A percentile compares a stretch with the other conserved stretches of the same genome.
Conservation (phyloP, 2,113 vertebrate species). For the Atherinomorus stipes region DNA sequence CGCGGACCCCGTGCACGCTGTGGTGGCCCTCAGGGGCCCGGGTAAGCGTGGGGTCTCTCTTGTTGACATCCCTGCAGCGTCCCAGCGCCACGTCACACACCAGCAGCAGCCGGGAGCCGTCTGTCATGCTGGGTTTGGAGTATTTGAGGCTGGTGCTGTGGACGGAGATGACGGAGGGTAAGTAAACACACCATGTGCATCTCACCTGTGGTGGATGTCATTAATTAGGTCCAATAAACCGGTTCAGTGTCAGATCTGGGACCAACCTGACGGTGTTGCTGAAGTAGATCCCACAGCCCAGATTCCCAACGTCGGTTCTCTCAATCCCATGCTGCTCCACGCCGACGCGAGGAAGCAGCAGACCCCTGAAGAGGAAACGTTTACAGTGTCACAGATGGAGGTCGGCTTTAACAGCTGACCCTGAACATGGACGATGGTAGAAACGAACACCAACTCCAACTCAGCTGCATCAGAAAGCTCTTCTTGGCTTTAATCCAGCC, state of each 20-base stretch:
- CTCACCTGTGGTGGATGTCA: too few relatives aligned
- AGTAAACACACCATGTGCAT: too few relatives aligned
- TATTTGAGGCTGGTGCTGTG: constrained; percentile 86
- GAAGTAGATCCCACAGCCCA: constrained; percentile 92
- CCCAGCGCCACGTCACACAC: constrained; percentile 89
- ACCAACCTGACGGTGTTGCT: constrained; percentile 85
- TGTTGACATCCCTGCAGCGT: constrained; percentile 71
- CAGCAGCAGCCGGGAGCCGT: constrained; percentile 84
- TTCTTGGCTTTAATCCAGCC: too few relatives aligned
- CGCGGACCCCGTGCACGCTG: constrained; percentile 85
- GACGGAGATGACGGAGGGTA: not conserved
- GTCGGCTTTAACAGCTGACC: too few relatives aligned
- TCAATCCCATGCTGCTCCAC: constrained; percentile 86
- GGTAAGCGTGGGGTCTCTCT: constrained; percentile 76
- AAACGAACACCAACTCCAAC: too few relatives aligned
- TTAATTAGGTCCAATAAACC: too few relatives aligned
- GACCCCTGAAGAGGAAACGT: constrained; percentile 75
- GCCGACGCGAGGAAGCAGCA: constrained; percentile 86
- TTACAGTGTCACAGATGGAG: too few relatives aligned
- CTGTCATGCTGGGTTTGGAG: constrained; percentile 77
- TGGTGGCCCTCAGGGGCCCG: constrained; percentile 81
- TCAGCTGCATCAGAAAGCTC: too few relatives aligned
- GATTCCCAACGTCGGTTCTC: constrained; percentile 87
- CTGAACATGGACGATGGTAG: too few relatives aligned
- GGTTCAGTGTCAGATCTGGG: too few relatives aligned